Conservation (phyloP, 37 sponge, comb jelly and placozoan species). For the Trichoplax adhaerens region DNA sequence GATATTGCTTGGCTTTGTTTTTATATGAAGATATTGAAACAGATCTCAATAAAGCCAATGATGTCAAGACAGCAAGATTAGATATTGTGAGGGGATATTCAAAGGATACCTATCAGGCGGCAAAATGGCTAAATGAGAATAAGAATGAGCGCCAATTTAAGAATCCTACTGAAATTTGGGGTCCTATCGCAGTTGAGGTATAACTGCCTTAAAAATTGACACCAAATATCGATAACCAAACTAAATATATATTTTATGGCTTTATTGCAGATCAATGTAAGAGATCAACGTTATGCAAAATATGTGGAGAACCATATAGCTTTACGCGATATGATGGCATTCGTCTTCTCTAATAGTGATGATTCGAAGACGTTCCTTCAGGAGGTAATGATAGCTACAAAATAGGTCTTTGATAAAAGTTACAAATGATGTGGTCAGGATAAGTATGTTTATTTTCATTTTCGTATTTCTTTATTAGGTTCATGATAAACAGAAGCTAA, state of each 20-base stretch:
- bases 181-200: no score
- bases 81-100: conserved; percentile 31
- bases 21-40: conserved; percentile 23
- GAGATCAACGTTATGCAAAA: conserved; percentile 24
- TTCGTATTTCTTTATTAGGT: no score
- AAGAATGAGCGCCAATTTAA: conserved; percentile 57
- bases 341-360: conserved; percentile 64
- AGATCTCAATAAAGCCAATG: conserved; percentile 39
- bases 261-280: conserved; percentile 22
- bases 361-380: conserved; percentile 49
- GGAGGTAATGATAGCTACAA: conserved; percentile 32
- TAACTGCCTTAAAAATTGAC: no score
- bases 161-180: no score
- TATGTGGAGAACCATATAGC: conserved; percentile 57
- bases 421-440: no score
- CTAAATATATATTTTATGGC: no score
- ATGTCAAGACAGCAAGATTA: conserved; percentile 45
- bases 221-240: no score
- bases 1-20: no score
- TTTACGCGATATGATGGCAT: conserved; percentile 54
- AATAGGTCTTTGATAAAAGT: not conserved
- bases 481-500: conserved; percentile 16
- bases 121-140: conserved; percentile 76
- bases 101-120: conserved; percentile 42
- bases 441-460: no score